Percentiles rank a stretch among this genome's conserved stretches.
Conservation (phyloP, 2,113 vertebrate species). For the Crotalus tigris region DNA sequence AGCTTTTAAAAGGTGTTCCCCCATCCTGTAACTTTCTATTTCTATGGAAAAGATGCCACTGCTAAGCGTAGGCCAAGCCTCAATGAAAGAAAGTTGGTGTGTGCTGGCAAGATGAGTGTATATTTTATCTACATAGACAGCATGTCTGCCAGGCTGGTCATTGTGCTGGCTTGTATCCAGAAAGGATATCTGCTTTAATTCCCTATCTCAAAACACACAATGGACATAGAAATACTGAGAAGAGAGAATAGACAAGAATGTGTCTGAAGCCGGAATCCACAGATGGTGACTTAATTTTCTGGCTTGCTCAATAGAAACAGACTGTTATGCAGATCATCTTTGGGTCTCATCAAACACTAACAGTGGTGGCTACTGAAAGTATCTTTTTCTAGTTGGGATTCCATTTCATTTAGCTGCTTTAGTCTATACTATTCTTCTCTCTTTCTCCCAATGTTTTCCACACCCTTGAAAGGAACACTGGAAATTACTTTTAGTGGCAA, state of each 20-base stretch:
- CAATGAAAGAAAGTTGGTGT: constrained; percentile 15
- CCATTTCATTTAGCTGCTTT: background rate
- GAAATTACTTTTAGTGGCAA: background rate
- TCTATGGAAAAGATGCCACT: constrained; percentile 58
- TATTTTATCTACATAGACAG: constrained; percentile 30
- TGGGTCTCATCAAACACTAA: background rate
- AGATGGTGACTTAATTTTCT: background rate
- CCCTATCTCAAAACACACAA: constrained; percentile 43
- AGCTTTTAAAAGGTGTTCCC: constrained; percentile 33
- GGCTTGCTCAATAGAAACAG: background rate
- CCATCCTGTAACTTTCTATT: constrained; percentile 50
- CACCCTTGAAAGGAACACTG: background rate
- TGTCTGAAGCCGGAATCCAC: constrained; percentile 19
- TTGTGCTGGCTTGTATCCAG: constrained; percentile 54
- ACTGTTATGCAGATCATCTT: constrained; percentile 21
- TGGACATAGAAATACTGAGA: constrained; percentile 32
- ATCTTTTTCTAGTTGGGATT: background rate
- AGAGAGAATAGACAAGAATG: background rate
- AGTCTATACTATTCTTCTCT: background rate
- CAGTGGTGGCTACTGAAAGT: background rate
- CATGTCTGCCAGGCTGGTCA: constrained; percentile 50
- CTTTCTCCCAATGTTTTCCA: background rate
- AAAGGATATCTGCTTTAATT: constrained; percentile 65
- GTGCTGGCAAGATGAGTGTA: constrained; percentile 19
- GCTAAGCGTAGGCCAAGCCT: constrained; percentile 50